Evolutionary conservation across 2,797 vertebrate species (phyloP), one percentile per base, ranked within the genome.

Genomic region (Oryzias dopingdopingensis): DNA sequence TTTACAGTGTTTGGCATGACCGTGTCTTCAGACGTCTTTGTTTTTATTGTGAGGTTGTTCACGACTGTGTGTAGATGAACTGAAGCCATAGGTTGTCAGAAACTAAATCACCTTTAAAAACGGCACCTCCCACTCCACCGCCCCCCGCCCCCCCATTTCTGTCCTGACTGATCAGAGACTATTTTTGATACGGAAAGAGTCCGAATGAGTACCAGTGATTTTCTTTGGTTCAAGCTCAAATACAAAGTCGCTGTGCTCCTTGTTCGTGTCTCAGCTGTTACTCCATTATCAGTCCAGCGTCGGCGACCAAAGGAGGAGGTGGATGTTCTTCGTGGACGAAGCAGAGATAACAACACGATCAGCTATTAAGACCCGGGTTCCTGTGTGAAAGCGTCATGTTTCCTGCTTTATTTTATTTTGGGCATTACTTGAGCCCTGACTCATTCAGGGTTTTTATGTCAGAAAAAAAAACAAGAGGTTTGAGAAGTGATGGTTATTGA

Each of bases 111-210:
- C 22, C 48, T 51, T 59, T 59, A n/a, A 59, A 59, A 22, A 86
- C 92, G 91, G 20, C 20, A 22, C 54, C 42, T 87, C 87, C 89
- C 89, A 86, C 81, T 13, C 20, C 45, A 1, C 12, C 4, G 16
- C 32, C 8, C 5, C 32, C 1, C n/a, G 3, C 18, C 86, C n/a
- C 90, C 90, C 87, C 40, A 90, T 56, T 79, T 70, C 88, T 76
- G 79, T 86, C 75, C 79, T 83, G 51, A 80, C 61, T 92, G 90
- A 93, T 93, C 92, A 91, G 90, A 91, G 93, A 94, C 93, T 96
- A 95, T 96, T 96, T 97, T 96, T 96, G 93, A 95, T 96, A 96
- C 92, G 88, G 90, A 90, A 90, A 92, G 90, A 91, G 93, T 93
- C 87, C 89, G 90, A 89, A 92, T 90, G 88, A 81, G 88, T 88